Conservation (phyloP, 2,888 invertebrate species). For the Epinotia nisella region DNA sequence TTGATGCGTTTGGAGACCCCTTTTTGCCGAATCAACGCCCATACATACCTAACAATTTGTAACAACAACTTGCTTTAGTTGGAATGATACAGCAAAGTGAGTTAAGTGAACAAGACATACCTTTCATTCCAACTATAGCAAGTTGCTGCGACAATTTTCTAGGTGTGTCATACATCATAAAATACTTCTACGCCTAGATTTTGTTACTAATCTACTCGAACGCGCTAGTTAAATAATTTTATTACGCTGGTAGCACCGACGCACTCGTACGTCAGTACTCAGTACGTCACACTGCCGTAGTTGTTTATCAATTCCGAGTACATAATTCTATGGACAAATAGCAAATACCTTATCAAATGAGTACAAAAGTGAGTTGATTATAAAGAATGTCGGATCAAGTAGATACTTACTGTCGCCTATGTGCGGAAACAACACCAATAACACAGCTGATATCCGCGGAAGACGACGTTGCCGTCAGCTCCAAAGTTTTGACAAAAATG, state of each 20-base stretch:
- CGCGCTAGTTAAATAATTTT: background rate
- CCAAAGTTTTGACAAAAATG: conserved; percentile 72
- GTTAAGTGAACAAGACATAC: too few relatives aligned
- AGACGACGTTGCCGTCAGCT: conserved; percentile 69
- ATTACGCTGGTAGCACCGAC: conserved; percentile 46
- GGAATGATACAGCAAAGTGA: too few relatives aligned
- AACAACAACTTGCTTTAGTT: too few relatives aligned
- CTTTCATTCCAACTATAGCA: too few relatives aligned
- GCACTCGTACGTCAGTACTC: conserved; percentile 42
- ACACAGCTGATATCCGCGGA: conserved; percentile 67
- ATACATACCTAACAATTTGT: too few relatives aligned
- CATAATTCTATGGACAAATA: conserved; percentile 29
- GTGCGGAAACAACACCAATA: conserved; percentile 73
- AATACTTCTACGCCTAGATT: background rate
- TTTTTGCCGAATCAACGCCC: too few relatives aligned
- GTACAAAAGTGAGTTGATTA: conserved; percentile 45
- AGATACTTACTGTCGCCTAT: conserved; percentile 73
- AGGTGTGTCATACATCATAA: background rate
- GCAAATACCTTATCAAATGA: conserved; percentile 39
- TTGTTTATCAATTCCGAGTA: conserved; percentile 57
- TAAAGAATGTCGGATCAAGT: conserved; percentile 64
- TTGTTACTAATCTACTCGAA: conserved; percentile 19
- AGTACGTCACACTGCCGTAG: conserved; percentile 49
- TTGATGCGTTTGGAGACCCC: too few relatives aligned
- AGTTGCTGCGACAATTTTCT: too few relatives aligned